Evolutionary conservation across 2,113 vertebrate species (phyloP).

Genomic region (Ictalurus punctatus): DNA sequence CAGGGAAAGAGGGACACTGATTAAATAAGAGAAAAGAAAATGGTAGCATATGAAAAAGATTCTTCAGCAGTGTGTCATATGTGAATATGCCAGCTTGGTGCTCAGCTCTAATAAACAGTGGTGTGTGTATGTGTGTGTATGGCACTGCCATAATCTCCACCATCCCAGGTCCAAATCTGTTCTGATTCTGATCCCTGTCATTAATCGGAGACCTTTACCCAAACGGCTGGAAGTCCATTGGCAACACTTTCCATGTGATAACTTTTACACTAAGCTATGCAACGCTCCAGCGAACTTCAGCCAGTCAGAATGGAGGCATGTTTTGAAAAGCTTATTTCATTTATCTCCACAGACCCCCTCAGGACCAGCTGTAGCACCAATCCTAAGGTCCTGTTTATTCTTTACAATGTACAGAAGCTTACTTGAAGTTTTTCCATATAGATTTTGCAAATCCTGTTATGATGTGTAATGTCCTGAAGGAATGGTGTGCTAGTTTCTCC

Average conservation of each 20-base stretch:
- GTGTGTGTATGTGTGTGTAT: neutral
- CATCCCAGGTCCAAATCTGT: slow-evolving; percentile 57
- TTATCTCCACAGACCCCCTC: slow-evolving; percentile 56
- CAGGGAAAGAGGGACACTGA: no score
- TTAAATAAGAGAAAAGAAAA: neutral
- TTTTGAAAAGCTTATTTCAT: slow-evolving; percentile 75
- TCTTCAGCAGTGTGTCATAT: neutral
- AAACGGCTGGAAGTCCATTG: slow-evolving; percentile 78
- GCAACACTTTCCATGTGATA: slow-evolving; percentile 75
- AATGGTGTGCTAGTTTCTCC: slow-evolving; percentile 63
- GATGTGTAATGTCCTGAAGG: slow-evolving; percentile 61
- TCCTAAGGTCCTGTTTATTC: slow-evolving; percentile 39
- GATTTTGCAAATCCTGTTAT: slow-evolving; percentile 1
- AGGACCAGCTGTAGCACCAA: slow-evolving; percentile 36
- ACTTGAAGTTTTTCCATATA: neutral
- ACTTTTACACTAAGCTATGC: slow-evolving; percentile 72
- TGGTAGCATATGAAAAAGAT: neutral
- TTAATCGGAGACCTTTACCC: slow-evolving; percentile 72
- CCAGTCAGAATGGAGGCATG: slow-evolving; percentile 69
- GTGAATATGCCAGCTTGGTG: neutral
- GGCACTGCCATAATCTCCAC: neutral
- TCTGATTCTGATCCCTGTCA: slow-evolving; percentile 76
- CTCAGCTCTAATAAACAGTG: neutral
- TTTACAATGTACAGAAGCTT: slow-evolving; percentile 13
- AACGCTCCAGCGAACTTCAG: slow-evolving; percentile 70